Percentiles rank a stretch among this genome's conserved stretches.
Conservation (phyloP, 2,113 vertebrate genomes). For the Actenoides hombroni region DNA sequence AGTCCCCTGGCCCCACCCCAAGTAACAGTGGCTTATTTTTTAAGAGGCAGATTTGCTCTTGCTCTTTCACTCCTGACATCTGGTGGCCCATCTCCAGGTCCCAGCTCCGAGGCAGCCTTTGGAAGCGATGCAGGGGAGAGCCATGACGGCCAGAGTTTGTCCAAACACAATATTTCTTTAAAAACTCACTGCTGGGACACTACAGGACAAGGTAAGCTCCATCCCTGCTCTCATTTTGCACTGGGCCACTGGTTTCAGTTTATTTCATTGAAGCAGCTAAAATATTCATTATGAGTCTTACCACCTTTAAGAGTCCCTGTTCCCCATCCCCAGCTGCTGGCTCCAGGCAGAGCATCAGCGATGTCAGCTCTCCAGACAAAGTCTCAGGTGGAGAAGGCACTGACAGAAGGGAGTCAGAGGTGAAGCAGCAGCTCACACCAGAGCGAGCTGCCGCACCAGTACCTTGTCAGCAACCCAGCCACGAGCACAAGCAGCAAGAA, state of each 20-base stretch:
- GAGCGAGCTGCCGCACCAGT: not conserved
- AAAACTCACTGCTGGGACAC: not conserved
- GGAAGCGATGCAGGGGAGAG: not conserved
- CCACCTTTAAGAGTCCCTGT: not conserved
- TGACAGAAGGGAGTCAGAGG: not conserved
- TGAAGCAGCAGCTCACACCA: not conserved
- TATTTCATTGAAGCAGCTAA: constrained; percentile 13
- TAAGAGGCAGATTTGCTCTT: not conserved
- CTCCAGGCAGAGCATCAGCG: not conserved
- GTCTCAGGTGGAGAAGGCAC: not conserved
- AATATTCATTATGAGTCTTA: not conserved
- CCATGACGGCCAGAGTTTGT: not conserved
- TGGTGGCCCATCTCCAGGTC: not conserved
- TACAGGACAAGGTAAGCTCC: not conserved
- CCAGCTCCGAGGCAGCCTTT: not conserved
- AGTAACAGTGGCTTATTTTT: not conserved
- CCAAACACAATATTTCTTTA: not conserved
- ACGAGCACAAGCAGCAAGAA: not conserved
- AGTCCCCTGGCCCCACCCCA: not conserved
- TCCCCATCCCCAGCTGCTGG: not conserved
- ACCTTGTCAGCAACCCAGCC: not conserved
- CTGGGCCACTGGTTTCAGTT: not conserved
- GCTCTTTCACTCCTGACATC: not conserved
- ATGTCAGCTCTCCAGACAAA: not conserved
- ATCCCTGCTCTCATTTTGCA: not conserved